Base-by-base conservation (phyloP, 2,888 invertebrate genomes). In the Drosophila kokeensis region DNA sequence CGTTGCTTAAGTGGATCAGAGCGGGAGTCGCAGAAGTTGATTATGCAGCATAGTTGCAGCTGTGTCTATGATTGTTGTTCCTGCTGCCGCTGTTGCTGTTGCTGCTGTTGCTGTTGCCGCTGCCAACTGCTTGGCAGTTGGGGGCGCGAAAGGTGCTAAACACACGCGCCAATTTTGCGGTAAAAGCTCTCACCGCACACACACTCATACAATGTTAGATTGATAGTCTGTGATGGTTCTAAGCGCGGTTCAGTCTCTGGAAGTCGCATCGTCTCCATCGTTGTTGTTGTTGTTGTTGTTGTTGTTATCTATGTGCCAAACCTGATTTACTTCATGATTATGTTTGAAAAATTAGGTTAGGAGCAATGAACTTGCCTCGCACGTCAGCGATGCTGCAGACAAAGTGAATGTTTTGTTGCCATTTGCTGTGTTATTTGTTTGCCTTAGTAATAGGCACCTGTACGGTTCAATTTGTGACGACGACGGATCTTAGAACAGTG, bases 331-430 rank as follows among this genome's bases (percentile, higher is more conserved):
- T 82, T 84, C 84, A 87, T 90, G 89, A 90, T 90, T 89, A 90
- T 90, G 91, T 91, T 92, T 88, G 86, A 82, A 87, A 92, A 92
- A 92, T 92, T 92, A 92, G 92, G 92, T 92, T 92, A 91, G 91
- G 92, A 91, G 91, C 92, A 92, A 89, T 89, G 92, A 92, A 92
- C 92, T 92, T 85, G 81, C 70, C 5, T n/a, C 85, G 79, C 82
- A 81, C 83, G 86, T 79, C 86, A 83, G 57, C 49, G 84, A 68
- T 59, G 76, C 77, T 77, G 83, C 76, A 85, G 81, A 80, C 79
- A 79, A 82, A 82, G 82, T 81, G 81, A 82, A 79, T 79, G 81
- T 79, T 69, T 73, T 81, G 69, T 66, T 75, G 79, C 78, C 68
- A 75, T 60, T 67, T 62, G 24, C 30, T 58, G 54, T 69, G 52